phyloP scores from a whole-genome alignment of 2,888 invertebrate species.

The Anaspis maculata region DNA sequence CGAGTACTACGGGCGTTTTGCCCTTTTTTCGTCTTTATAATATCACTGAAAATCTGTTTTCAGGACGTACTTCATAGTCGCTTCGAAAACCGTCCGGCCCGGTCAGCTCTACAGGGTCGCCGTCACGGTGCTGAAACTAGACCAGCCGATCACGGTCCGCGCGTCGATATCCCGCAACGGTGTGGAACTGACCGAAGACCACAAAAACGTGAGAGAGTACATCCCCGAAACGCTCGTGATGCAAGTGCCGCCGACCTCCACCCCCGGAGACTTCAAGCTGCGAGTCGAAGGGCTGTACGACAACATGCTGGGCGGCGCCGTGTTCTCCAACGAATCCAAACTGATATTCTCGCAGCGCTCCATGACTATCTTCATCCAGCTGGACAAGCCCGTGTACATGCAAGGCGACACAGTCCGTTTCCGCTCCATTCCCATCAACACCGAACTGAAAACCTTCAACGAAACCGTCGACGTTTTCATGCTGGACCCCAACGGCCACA shows the following conservation, averaged over 20 bases:
- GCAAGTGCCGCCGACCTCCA: slow-evolving; percentile 79
- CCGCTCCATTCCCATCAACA: slow-evolving; percentile 86
- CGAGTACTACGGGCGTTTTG: too few relatives aligned
- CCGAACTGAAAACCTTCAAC: slow-evolving; percentile 83
- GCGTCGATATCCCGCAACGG: slow-evolving; percentile 86
- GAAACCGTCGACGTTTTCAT: slow-evolving; percentile 89
- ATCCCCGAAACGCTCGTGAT: slow-evolving; percentile 86
- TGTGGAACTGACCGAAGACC: slow-evolving; percentile 79
- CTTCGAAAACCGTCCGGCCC: slow-evolving; percentile 84
- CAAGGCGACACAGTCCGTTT: slow-evolving; percentile 85
- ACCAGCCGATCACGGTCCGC: slow-evolving; percentile 72
- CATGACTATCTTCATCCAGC: slow-evolving; percentile 92
- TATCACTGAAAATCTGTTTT: too few relatives aligned
- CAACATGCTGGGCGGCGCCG: slow-evolving; percentile 73
- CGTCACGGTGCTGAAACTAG: slow-evolving; percentile 72
- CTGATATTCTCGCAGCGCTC: slow-evolving; percentile 81
- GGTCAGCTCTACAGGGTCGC: slow-evolving; percentile 84
- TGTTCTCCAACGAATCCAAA: slow-evolving; percentile 82
- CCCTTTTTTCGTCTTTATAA: too few relatives aligned
- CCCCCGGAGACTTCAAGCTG: slow-evolving; percentile 74
- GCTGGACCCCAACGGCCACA: slow-evolving; percentile 78
- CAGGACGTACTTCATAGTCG: slow-evolving; percentile 88
- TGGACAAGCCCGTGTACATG: slow-evolving; percentile 91
- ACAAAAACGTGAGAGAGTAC: slow-evolving; percentile 73
- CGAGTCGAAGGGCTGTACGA: slow-evolving; percentile 51